A percentile compares a stretch with the other conserved stretches of the same genome.
phyloP scores from a whole-genome alignment of 2,888 invertebrate species.

The Torymus tubicola region DNA sequence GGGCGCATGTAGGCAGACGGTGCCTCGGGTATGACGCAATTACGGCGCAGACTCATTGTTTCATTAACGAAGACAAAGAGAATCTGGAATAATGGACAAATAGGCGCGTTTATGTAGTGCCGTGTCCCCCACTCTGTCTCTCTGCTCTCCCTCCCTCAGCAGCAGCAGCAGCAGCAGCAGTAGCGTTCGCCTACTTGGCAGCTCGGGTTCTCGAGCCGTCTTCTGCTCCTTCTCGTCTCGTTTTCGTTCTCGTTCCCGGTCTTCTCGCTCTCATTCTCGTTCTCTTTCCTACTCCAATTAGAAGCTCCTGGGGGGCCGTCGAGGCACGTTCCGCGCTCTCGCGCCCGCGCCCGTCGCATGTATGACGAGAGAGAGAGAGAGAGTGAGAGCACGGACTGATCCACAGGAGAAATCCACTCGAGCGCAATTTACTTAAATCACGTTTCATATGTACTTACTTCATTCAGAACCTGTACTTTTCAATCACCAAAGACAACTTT shows the following conservation, averaged over 20 bases:
- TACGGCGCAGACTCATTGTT: slow-evolving; percentile 76
- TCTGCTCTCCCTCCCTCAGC: not conserved
- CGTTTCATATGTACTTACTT: slow-evolving; percentile 55
- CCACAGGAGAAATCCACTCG: slow-evolving; percentile 46
- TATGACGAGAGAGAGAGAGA: slow-evolving; percentile 10
- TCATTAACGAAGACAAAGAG: slow-evolving; percentile 76
- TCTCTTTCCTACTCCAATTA: slow-evolving; percentile 73
- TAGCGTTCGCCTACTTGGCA: slow-evolving; percentile 46
- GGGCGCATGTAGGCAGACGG: slow-evolving; percentile 18
- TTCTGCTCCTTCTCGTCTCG: slow-evolving; percentile 32
- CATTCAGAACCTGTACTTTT: slow-evolving; percentile 49
- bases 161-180: too few species aligned
- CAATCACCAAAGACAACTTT: slow-evolving; percentile 39
- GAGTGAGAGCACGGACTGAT: not conserved
- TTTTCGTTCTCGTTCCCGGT: slow-evolving; percentile 20
- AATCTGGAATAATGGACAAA: slow-evolving; percentile 77
- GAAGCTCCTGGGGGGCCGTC: slow-evolving; percentile 67
- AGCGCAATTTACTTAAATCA: slow-evolving; percentile 58
- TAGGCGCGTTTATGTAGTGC: slow-evolving; percentile 75
- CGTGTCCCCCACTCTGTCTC: not conserved
- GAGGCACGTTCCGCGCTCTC: slow-evolving; percentile 66
- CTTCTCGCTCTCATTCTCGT: slow-evolving; percentile 26
- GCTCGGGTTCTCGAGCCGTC: slow-evolving; percentile 31
- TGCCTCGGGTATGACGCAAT: slow-evolving; percentile 68
- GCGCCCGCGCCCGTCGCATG: slow-evolving; percentile 56